A percentile compares a stretch with the other conserved stretches of the same genome.
Evolutionary conservation across 2,888 invertebrate genomes (phyloP).

Genomic region (Sisyra nigra): DNA sequence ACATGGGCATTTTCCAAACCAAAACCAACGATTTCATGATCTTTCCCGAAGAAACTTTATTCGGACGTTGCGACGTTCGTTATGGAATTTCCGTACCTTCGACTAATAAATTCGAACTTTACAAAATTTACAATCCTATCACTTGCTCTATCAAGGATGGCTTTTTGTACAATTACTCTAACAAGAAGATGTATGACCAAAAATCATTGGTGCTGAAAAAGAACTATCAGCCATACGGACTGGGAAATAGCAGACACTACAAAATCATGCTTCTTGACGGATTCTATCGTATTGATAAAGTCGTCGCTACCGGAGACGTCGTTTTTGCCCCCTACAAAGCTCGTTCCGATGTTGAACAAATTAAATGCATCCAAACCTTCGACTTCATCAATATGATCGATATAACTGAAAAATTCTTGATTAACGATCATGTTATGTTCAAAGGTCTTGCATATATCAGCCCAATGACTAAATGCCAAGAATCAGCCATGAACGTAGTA

Average conservation of each 20-base stretch:
- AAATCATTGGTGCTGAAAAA: too few species aligned
- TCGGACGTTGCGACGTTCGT: slow-evolving; percentile 21
- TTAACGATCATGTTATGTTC: slow-evolving; percentile 11
- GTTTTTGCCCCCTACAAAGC: slow-evolving; percentile 16
- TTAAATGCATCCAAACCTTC: slow-evolving; percentile 26
- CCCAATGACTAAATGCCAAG: slow-evolving; percentile 11
- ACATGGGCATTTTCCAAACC: slow-evolving; percentile 15
- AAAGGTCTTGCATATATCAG: slow-evolving; percentile 18
- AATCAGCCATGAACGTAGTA: slow-evolving; percentile 12
- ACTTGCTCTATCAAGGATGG: too few species aligned
- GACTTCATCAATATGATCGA: slow-evolving; percentile 17
- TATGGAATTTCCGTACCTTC: slow-evolving; percentile 18
- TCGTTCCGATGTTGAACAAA: slow-evolving; percentile 21
- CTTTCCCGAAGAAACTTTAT: slow-evolving; percentile 23
- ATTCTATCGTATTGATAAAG: slow-evolving; percentile 3
- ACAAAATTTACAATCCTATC: too few species aligned
- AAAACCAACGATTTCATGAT: slow-evolving; percentile 19
- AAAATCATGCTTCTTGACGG: slow-evolving; percentile 10
- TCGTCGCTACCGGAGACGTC: neutral
- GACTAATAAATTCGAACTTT: too few species aligned
- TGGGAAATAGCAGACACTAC: too few species aligned
- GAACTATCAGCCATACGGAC: too few species aligned
- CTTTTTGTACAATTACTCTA: too few species aligned
- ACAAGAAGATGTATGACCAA: too few species aligned
- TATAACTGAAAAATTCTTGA: slow-evolving; percentile 13